A percentile compares a stretch with the other conserved stretches of the same genome.
Evolutionary conservation across 2,113 vertebrate genomes (phyloP).

Genomic region (Acrocephalus arundinaceus): DNA sequence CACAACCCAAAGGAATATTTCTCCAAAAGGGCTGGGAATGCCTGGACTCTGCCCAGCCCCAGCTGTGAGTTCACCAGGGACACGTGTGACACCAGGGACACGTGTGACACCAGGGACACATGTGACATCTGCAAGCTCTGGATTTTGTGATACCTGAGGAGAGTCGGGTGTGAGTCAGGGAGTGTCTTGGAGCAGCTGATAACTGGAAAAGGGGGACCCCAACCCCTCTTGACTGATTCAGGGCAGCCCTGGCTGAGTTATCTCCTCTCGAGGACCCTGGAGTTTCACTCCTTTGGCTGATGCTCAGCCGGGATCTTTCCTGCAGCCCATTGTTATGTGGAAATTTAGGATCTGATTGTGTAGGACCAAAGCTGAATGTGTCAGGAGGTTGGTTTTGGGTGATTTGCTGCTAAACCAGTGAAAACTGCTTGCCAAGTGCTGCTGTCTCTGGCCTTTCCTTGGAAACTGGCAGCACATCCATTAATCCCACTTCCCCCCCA

Average conservation of each 20-base stretch:
- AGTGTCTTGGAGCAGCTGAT: background rate
- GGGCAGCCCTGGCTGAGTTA: background rate
- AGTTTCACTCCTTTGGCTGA: background rate
- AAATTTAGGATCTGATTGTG: background rate
- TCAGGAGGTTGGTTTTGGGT: background rate
- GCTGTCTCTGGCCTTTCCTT: background rate
- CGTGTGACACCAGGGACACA: background rate
- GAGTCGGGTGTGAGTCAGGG: background rate
- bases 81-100: background rate
- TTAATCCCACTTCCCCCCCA: background rate
- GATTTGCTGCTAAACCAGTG: background rate
- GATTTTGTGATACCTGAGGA: background rate
- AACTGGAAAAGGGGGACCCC: background rate
- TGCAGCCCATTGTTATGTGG: background rate
- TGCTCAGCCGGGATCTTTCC: background rate
- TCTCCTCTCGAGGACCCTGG: background rate
- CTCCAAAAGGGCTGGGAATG: background rate
- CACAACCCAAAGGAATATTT: background rate
- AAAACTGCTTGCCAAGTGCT: background rate
- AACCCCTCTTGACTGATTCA: background rate
- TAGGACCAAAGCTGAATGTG: background rate
- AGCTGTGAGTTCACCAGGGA: rapidly evolving
- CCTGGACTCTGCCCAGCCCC: background rate
- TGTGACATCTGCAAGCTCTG: background rate
- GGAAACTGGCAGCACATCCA: background rate